A percentile compares a stretch with the other conserved stretches of the same genome.
Conservation (phyloP, 2,888 invertebrate genomes). For the Leucophenga maculata region DNA sequence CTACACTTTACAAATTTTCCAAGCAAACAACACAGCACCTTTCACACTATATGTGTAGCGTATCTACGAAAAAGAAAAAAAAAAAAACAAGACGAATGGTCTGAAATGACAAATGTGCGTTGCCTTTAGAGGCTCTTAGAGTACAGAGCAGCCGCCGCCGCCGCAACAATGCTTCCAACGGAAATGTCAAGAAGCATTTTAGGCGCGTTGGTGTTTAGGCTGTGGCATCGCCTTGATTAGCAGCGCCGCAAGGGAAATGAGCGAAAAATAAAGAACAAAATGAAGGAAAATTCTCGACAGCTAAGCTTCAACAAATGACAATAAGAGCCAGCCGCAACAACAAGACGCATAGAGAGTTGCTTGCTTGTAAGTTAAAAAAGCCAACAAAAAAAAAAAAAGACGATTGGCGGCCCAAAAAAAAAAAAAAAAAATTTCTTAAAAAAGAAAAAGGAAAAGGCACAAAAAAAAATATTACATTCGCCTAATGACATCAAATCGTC, state of each 20-base stretch:
- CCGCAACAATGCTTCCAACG: not conserved
- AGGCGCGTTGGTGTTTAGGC: too few species aligned
- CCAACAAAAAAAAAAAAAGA: not conserved
- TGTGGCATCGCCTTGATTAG: not conserved
- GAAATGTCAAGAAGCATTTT: not conserved
- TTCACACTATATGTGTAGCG: too few species aligned
- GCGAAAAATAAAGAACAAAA: slow-evolving; percentile 1
- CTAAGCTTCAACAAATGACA: slow-evolving; percentile 22
- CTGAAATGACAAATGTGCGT: not conserved
- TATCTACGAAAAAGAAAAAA: too few species aligned
- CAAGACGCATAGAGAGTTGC: not conserved
- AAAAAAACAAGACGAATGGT: not conserved
- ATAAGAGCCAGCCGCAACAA: not conserved
- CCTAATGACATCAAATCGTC: not conserved
- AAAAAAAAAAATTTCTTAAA: not conserved
- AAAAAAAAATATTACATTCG: not conserved
- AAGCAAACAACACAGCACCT: too few species aligned
- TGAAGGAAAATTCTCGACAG: slow-evolving; percentile 7
- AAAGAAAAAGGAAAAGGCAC: not conserved
- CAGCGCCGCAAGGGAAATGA: not conserved
- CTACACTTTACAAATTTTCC: too few species aligned
- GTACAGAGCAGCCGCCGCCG: not conserved
- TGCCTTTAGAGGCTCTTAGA: too few species aligned
- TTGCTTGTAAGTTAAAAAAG: not conserved
- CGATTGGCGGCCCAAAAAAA: not conserved